Evolutionary conservation across 2,888 invertebrate species (phyloP).

Genomic region (Saturnia pavonia): DNA sequence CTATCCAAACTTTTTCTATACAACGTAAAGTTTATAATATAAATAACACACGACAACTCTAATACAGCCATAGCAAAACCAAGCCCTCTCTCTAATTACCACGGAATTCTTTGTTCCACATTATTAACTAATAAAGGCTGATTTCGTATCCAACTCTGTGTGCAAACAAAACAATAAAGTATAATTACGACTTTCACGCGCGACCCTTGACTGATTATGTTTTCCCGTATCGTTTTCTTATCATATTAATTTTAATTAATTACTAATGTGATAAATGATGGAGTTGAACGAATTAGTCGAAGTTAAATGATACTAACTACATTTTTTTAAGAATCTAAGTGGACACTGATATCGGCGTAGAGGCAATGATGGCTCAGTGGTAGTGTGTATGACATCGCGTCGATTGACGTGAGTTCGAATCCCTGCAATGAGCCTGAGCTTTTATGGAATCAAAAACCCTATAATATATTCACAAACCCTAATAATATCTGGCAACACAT

Average conservation of each 20-base stretch:
- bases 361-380: too few species aligned
- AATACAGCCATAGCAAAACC: slow-evolving; percentile 26
- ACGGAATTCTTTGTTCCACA: slow-evolving; percentile 51
- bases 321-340: too few species aligned
- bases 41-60: slow-evolving; percentile 41
- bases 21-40: background rate
- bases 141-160: slow-evolving; percentile 36
- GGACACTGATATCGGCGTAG: too few species aligned
- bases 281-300: background rate
- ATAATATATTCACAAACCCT: too few species aligned
- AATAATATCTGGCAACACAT: too few species aligned
- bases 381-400: too few species aligned
- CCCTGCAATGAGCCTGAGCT: too few species aligned
- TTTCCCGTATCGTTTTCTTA: slow-evolving; percentile 28
- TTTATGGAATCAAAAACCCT: too few species aligned
- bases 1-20: background rate
- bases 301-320: background rate
- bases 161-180: slow-evolving; percentile 46
- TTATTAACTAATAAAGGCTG: slow-evolving; percentile 53
- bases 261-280: slow-evolving; percentile 23
- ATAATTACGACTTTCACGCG: slow-evolving; percentile 43
- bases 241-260: slow-evolving; percentile 22
- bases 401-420: too few species aligned
- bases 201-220: slow-evolving; percentile 34
- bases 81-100: slow-evolving; percentile 43